Conservation (phyloP, 1,140 invertebrate genomes). For the Caenorhabditis latens region DNA sequence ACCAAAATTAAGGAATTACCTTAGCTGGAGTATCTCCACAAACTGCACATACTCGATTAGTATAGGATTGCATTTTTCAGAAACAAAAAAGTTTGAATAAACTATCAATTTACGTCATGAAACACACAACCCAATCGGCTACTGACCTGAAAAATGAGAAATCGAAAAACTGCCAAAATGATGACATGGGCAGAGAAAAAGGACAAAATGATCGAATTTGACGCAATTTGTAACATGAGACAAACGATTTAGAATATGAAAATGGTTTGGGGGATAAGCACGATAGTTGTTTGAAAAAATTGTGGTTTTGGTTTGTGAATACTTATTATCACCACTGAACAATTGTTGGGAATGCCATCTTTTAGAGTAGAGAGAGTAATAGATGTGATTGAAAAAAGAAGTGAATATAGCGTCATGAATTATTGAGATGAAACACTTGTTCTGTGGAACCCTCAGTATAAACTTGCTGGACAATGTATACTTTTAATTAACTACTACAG, state of each 20-base stretch:
- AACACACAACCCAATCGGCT: constrained; percentile 2
- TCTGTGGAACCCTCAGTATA: too few species aligned
- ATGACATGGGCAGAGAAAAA: not conserved
- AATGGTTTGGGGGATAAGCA: not conserved
- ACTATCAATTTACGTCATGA: constrained; percentile 19
- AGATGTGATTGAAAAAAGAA: too few species aligned
- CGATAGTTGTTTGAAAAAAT: too few species aligned
- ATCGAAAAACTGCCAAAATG: not conserved
- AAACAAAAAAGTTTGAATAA: constrained; percentile 13
- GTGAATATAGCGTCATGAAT: too few species aligned
- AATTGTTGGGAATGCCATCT: too few species aligned
- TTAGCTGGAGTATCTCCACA: constrained; percentile 67
- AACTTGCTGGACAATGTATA: too few species aligned
- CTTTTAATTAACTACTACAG: not conserved
- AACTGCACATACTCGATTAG: constrained; percentile 63
- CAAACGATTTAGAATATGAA: not conserved
- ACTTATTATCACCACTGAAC: too few species aligned
- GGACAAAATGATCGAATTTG: not conserved
- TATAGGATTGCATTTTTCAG: constrained; percentile 30
- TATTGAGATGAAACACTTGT: too few species aligned
- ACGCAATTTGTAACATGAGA: not conserved
- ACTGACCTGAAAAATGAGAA: constrained; percentile 23
- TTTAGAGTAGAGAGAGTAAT: too few species aligned
- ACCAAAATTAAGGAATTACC: not conserved
- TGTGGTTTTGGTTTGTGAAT: too few species aligned